These are phyloP conservation scores for Hyperoodon ampullatus DNA, from an alignment of 2,113 vertebrate species.

Conservation along the genomic window DNA sequence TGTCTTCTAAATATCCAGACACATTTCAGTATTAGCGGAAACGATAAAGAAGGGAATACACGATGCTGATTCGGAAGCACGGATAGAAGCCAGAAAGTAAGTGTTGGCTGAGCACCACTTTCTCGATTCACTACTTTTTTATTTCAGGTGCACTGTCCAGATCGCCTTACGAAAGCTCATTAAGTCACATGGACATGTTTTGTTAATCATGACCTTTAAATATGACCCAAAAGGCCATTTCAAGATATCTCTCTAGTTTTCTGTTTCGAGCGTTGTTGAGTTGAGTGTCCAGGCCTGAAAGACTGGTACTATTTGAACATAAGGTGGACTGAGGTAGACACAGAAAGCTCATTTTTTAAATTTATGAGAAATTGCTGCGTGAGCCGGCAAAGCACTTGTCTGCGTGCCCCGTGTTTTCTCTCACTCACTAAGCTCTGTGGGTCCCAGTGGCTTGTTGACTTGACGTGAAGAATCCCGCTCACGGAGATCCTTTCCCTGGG, in stretches of 20 bases:
- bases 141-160: neutral
- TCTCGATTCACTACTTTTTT: neutral
- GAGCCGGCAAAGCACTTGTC: neutral
- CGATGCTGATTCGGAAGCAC: slow-evolving; percentile 97
- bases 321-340: neutral
- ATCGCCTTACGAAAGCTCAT: neutral
- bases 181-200: neutral
- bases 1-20: slow-evolving; percentile 86
- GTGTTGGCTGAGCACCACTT: slow-evolving; percentile 70
- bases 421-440: neutral
- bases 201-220: neutral
- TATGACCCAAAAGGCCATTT: neutral
- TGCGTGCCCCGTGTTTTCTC: neutral
- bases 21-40: slow-evolving; percentile 96
- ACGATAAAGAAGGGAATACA: slow-evolving; percentile 99
- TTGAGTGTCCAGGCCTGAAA: neutral
- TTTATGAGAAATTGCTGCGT: neutral
- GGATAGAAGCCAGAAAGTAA: slow-evolving; percentile 98
- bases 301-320: neutral
- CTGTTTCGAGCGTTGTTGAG: neutral
- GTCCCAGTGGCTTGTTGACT: neutral
- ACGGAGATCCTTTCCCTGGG: neutral
- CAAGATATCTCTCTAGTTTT: neutral
- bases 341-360: neutral
- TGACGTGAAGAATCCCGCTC: neutral